These are phyloP conservation scores for Aleadryas rufinucha DNA, from an alignment of 2,113 vertebrate genomes.

Conservation along the genomic window DNA sequence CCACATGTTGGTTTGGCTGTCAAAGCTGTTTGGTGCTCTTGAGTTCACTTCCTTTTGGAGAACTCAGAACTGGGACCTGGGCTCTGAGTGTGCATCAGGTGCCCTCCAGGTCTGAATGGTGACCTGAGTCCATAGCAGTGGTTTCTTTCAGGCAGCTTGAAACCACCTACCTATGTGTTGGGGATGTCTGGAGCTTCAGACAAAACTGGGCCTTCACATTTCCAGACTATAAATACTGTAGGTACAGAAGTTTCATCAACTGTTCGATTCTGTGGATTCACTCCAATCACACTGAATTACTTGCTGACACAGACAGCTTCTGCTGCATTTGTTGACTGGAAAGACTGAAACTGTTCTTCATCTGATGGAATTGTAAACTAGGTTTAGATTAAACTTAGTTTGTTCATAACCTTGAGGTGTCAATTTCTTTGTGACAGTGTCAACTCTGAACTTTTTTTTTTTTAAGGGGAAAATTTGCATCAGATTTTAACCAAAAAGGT, in stretches of 20 bases:
- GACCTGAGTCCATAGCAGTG: not conserved
- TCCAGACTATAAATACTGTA: not conserved
- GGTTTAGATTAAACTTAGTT: constrained; percentile 54
- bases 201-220: not conserved
- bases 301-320: not conserved
- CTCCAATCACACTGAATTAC: not conserved
- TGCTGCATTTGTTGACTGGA: not conserved
- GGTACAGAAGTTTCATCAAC: not conserved
- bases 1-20: not conserved
- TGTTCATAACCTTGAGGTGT: constrained; percentile 16
- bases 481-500: not conserved
- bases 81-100: not conserved
- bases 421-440: not conserved
- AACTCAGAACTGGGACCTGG: not conserved
- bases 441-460: not conserved
- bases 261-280: not conserved
- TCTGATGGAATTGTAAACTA: constrained; percentile 43
- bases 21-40: not conserved
- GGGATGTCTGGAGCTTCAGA: not conserved
- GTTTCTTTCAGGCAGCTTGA: not conserved
- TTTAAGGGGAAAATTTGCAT: not conserved
- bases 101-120: not conserved
- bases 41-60: not conserved
- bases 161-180: fast-evolving
- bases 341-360: constrained; percentile 11